phyloP scores from a whole-genome alignment of 1,140 invertebrate species.

The Diabrotica undecimpunctata region DNA sequence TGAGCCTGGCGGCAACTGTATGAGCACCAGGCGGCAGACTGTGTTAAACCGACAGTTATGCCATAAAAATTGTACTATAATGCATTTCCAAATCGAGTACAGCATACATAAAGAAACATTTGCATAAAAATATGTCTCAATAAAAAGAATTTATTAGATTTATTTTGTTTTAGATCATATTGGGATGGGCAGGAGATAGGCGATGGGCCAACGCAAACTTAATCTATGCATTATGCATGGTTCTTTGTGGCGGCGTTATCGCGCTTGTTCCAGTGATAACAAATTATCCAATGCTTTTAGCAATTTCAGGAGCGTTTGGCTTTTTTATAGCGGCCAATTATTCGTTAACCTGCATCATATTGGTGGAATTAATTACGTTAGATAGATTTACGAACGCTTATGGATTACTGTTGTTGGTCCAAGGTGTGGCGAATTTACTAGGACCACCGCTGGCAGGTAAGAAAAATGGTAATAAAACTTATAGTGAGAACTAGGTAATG shows the following conservation, averaged over 20 bases:
- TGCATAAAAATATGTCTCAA: background rate
- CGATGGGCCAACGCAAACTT: constrained; percentile 61
- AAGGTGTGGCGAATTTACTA: constrained; percentile 82
- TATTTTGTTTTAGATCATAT: constrained; percentile 62
- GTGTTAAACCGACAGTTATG: no score
- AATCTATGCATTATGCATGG: constrained; percentile 77
- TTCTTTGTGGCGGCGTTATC: constrained; percentile 68
- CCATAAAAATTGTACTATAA: no score
- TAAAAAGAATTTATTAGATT: background rate
- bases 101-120: no score
- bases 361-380: constrained; percentile 79
- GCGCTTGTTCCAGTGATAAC: constrained; percentile 64
- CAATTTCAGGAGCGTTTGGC: constrained; percentile 70
- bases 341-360: constrained; percentile 79
- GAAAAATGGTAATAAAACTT: no score
- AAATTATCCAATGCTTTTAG: constrained; percentile 60
- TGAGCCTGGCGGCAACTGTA: no score
- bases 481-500: no score
- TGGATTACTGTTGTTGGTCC: constrained; percentile 79
- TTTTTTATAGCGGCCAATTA: constrained; percentile 85
- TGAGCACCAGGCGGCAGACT: no score
- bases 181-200: constrained; percentile 84
- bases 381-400: constrained; percentile 89
- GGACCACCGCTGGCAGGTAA: constrained; percentile 83
- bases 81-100: no score